Conservation (phyloP, 30 jellyfish, hydroid and myxozoan genomes). For the Cassiopea andromeda region DNA sequence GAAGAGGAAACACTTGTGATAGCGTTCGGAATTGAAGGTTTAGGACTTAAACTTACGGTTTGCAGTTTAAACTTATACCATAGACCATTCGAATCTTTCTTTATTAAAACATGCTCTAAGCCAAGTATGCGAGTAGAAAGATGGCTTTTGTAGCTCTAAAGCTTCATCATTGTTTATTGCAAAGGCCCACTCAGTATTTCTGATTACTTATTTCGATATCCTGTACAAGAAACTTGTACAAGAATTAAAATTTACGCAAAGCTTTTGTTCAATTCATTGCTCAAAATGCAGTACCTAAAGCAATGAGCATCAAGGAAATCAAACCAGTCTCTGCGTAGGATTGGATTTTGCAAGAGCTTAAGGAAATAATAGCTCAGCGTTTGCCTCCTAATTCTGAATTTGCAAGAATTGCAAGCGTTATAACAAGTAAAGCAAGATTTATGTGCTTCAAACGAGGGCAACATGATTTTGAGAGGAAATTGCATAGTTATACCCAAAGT, state of each 20-base stretch:
- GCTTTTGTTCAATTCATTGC: not conserved
- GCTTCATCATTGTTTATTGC: not conserved
- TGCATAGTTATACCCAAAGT: not conserved
- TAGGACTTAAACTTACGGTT: not conserved
- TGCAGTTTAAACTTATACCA: slow-evolving; percentile 39
- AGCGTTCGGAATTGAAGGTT: slow-evolving; percentile 13
- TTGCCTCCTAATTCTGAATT: not conserved
- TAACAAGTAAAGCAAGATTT: not conserved
- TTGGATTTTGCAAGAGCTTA: not conserved
- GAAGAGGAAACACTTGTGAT: slow-evolving; percentile 22
- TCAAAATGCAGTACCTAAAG: not conserved
- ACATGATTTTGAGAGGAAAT: not conserved
- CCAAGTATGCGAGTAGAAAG: slow-evolving; percentile 55
- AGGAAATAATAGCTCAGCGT: not conserved
- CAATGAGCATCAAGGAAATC: not conserved
- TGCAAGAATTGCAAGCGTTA: not conserved
- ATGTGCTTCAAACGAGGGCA: not conserved
- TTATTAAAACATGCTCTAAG: not conserved
- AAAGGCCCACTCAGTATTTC: not conserved
- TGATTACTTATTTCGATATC: not conserved
- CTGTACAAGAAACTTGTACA: not conserved
- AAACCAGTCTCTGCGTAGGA: not conserved
- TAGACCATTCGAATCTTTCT: slow-evolving; percentile 10
- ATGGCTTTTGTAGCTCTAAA: slow-evolving; percentile 10
- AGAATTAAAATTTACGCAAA: not conserved